Evolutionary conservation across 2,797 vertebrate genomes (phyloP).

Genomic region (Lerista edwardsae): DNA sequence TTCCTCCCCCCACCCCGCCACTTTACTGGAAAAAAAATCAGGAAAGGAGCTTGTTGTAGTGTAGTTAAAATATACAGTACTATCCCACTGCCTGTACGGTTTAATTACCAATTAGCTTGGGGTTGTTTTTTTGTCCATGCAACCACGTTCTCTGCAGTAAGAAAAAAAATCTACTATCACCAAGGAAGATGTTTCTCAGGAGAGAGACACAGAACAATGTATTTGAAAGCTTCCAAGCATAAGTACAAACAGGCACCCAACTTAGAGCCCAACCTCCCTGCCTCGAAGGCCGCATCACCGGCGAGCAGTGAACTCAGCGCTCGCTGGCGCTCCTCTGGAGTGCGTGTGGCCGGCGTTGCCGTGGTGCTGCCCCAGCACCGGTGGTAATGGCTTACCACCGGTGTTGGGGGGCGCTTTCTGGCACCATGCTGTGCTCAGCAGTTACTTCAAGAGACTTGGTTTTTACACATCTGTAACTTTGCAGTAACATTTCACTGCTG

Average conservation of each 20-base stretch:
- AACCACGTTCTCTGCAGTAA: constrained; percentile 54
- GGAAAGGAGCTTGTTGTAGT: constrained; percentile 30
- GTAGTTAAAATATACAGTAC: constrained; percentile 47
- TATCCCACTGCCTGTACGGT: constrained; percentile 44
- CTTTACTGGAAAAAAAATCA: constrained; percentile 53
- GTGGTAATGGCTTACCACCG: too few species aligned
- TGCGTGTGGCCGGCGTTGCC: too few species aligned
- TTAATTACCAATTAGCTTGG: constrained; percentile 63
- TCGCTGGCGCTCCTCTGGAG: too few species aligned
- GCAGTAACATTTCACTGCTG: not conserved
- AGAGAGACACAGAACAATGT: constrained; percentile 35
- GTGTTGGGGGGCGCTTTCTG: too few species aligned
- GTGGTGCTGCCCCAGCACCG: too few species aligned
- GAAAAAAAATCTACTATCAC: constrained; percentile 43
- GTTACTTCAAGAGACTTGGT: not conserved
- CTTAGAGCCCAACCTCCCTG: too few species aligned
- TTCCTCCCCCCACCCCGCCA: not conserved
- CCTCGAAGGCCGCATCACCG: too few species aligned
- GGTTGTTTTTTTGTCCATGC: constrained; percentile 21
- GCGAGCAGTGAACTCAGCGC: too few species aligned
- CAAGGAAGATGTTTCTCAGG: constrained; percentile 36
- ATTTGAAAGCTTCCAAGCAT: constrained; percentile 38
- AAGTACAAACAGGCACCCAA: constrained; percentile 46
- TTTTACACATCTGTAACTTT: not conserved
- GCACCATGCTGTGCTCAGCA: not conserved